Evolutionary conservation across 2,888 invertebrate species (phyloP).

Genomic region (Synanthedon andrenaeformis): DNA sequence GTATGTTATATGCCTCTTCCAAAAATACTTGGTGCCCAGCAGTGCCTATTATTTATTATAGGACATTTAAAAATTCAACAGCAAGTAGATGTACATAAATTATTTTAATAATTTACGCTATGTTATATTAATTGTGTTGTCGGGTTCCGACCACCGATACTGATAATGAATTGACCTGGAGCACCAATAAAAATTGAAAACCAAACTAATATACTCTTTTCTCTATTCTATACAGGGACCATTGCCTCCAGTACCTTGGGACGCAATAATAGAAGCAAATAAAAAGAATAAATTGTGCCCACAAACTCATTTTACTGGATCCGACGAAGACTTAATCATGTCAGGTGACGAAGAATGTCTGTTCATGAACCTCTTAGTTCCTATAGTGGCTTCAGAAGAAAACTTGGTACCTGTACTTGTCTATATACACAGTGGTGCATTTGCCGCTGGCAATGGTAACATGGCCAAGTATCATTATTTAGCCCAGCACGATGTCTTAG

Average conservation of each 20-base stretch:
- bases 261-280: conserved; percentile 27
- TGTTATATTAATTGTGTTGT: no score
- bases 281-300: conserved; percentile 28
- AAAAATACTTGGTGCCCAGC: no score
- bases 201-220: no score
- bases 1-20: no score
- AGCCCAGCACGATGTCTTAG: conserved; percentile 75
- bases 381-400: conserved; percentile 31
- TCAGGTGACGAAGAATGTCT: conserved; percentile 50
- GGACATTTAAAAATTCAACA: no score
- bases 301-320: conserved; percentile 39
- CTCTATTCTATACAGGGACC: conserved; percentile 36
- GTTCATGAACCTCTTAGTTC: conserved; percentile 37
- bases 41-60: no score
- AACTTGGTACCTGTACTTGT: conserved; percentile 49
- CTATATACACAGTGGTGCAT: conserved; percentile 57
- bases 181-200: no score
- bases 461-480: conserved; percentile 70
- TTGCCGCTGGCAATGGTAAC: conserved; percentile 42
- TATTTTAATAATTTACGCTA: no score
- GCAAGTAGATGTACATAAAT: no score
- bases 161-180: no score
- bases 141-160: no score
- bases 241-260: conserved; percentile 41
- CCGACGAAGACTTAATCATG: conserved; percentile 27